phyloP scores from a whole-genome alignment of 1,140 invertebrate species.

The Pseudomyrmex cubaensis region DNA sequence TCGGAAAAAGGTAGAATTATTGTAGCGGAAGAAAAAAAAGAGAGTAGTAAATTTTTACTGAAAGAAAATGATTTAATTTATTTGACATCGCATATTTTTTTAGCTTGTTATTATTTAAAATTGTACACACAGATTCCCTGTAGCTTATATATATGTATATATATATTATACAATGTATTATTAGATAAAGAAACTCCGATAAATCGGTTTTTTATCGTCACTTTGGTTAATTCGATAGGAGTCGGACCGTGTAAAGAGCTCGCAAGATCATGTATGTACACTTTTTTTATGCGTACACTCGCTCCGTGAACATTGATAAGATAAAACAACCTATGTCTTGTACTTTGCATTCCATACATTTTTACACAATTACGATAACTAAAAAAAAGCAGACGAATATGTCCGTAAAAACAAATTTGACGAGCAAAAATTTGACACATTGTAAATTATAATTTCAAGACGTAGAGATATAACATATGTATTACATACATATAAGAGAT shows the following conservation, averaged over 20 bases:
- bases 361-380: conserved; percentile 37
- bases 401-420: conserved; percentile 28
- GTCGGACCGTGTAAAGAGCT: conserved; percentile 4
- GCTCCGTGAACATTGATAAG: background rate
- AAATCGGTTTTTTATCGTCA: conserved; percentile 40
- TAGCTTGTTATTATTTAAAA: conserved; percentile 39
- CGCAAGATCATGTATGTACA: conserved; percentile 5
- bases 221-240: conserved; percentile 18
- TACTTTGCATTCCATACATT: conserved; percentile 56
- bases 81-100: conserved; percentile 40
- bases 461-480: conserved; percentile 30
- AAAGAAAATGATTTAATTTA: conserved; percentile 55
- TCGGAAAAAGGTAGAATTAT: background rate
- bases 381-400: conserved; percentile 23
- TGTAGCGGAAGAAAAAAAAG: background rate
- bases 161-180: conserved; percentile 39
- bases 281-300: background rate
- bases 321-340: conserved; percentile 60
- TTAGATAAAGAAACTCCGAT: conserved; percentile 54
- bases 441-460: conserved; percentile 44
- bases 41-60: conserved; percentile 8
- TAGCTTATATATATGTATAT: conserved; percentile 39
- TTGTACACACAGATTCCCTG: conserved; percentile 14
- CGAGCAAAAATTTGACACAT: conserved; percentile 36
- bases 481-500: conserved; percentile 32